These are phyloP conservation scores for Drosophila suboccidentalis DNA, from an alignment of 2,888 invertebrate genomes.

Conservation along the genomic window DNA sequence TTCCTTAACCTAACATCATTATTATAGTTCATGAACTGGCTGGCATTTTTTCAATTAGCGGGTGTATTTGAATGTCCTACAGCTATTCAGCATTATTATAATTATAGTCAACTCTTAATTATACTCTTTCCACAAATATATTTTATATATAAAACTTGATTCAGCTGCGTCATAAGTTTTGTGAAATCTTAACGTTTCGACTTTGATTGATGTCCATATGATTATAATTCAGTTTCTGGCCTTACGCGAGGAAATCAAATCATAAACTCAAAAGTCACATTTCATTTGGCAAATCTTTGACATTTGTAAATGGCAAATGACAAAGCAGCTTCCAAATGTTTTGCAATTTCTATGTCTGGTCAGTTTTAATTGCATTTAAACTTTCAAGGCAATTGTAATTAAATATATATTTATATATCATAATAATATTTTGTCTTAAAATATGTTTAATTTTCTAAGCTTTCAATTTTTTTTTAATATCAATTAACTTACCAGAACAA, in stretches of 20 bases:
- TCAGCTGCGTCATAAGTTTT: conserved; percentile 20
- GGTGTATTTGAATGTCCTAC: conserved; percentile 20
- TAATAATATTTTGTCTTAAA: neutral
- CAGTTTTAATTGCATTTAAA: conserved; percentile 1
- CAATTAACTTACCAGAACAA: conserved; percentile 6
- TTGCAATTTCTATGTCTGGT: neutral
- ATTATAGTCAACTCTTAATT: conserved; percentile 31
- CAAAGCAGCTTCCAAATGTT: conserved; percentile 16
- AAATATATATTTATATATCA: too few species aligned
- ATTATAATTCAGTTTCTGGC: conserved; percentile 41
- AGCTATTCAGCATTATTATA: conserved; percentile 17
- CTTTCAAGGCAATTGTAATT: conserved; percentile 12
- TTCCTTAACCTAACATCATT: conserved; percentile 37
- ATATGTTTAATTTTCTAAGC: neutral
- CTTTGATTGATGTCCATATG: conserved; percentile 57
- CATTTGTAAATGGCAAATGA: conserved; percentile 29
- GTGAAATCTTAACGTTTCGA: conserved; percentile 38
- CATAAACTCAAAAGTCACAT: conserved; percentile 13
- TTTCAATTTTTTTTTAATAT: neutral
- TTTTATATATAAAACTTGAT: conserved; percentile 33
- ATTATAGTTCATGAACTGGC: conserved; percentile 57
- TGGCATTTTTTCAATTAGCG: conserved; percentile 1
- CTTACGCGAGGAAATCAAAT: conserved; percentile 13
- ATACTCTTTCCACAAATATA: conserved; percentile 10
- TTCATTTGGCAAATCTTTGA: conserved; percentile 19